Evolutionary conservation across 2,888 invertebrate species (phyloP).

Genomic region (Tenthredo mesomela): DNA sequence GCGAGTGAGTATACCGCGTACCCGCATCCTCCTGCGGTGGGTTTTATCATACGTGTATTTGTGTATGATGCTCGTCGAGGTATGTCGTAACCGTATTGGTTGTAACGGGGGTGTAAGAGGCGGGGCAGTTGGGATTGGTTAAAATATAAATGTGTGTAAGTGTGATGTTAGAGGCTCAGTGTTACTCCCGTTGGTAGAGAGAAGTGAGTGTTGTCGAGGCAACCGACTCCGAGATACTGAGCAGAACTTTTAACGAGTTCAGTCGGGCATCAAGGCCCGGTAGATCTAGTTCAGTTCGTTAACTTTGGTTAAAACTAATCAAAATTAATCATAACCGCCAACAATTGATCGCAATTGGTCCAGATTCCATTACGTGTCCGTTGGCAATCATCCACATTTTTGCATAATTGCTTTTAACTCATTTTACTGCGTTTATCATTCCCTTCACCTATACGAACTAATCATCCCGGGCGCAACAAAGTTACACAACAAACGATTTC

Average conservation of each 20-base stretch:
- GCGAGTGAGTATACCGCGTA: background rate
- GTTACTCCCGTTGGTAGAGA: constrained; percentile 57
- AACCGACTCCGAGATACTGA: constrained; percentile 41
- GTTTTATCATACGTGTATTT: background rate
- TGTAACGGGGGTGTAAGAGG: constrained; percentile 46
- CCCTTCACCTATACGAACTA: background rate
- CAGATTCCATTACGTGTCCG: constrained; percentile 71
- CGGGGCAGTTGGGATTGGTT: constrained; percentile 46
- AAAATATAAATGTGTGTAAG: constrained; percentile 77
- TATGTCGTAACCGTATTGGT: constrained; percentile 39
- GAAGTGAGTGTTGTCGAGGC: constrained; percentile 45
- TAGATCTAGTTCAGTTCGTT: constrained; percentile 73
- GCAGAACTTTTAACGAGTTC: constrained; percentile 54
- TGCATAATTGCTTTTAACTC: constrained; percentile 53
- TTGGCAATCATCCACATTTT: constrained; percentile 56
- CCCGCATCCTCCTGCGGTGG: background rate
- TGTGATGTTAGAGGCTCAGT: constrained; percentile 74
- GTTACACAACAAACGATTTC: too few relatives aligned
- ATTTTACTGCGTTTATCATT: constrained; percentile 37
- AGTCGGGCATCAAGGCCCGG: constrained; percentile 71
- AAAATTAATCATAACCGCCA: constrained; percentile 76
- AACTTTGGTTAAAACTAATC: constrained; percentile 75
- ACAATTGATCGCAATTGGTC: constrained; percentile 77
- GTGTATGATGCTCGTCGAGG: background rate
- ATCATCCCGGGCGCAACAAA: background rate